Evolutionary conservation across 2,888 invertebrate species (phyloP).

Genomic region (Lamellibrachia columna): DNA sequence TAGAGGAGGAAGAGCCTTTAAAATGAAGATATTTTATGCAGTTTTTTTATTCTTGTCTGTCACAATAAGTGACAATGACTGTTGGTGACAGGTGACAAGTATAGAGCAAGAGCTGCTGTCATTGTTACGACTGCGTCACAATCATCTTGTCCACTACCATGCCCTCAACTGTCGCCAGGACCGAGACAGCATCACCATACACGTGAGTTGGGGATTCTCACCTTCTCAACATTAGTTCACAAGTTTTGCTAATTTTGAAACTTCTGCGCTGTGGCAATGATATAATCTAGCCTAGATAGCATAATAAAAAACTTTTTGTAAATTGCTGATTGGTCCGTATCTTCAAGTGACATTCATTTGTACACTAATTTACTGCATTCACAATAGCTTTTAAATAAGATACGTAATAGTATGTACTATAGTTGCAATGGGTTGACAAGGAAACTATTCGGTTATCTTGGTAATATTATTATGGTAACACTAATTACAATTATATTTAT

Average conservation of each 20-base stretch:
- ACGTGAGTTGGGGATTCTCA: slow-evolving; percentile 63
- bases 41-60: not conserved
- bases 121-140: slow-evolving; percentile 77
- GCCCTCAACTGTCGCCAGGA: slow-evolving; percentile 74
- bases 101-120: slow-evolving; percentile 83
- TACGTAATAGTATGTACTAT: no score
- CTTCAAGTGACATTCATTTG: no score
- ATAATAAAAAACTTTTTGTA: no score
- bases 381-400: no score
- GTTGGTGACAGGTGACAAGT: slow-evolving; percentile 70
- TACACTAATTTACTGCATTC: no score
- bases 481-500: not conserved
- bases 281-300: no score
- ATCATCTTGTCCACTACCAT: slow-evolving; percentile 79
- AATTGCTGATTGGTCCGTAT: no score
- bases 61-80: not conserved
- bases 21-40: not conserved
- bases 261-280: not conserved
- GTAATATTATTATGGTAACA: not conserved
- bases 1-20: not conserved
- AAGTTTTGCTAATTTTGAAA: not conserved
- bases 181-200: slow-evolving; percentile 73
- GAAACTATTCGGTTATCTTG: no score
- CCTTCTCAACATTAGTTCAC: not conserved
- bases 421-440: no score